These are phyloP conservation scores for Bujurquina vittata DNA, from an alignment of 2,113 vertebrate species.

Conservation along the genomic window DNA sequence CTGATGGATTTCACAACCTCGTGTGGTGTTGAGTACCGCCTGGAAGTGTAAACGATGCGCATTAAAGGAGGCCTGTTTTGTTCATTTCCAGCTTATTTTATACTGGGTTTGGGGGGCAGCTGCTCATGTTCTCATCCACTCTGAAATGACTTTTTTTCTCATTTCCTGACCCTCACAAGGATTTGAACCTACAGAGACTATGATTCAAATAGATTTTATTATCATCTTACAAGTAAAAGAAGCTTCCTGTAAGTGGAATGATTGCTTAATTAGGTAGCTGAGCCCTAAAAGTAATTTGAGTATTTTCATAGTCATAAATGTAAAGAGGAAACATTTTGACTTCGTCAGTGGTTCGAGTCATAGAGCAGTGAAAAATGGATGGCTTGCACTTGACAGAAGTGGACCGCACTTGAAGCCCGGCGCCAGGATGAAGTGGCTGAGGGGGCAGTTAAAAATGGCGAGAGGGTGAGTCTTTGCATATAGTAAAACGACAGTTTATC, in stretches of 20 bases:
- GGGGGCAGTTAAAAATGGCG: neutral
- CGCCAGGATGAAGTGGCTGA: neutral
- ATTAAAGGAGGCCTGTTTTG: neutral
- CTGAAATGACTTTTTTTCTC: too few species aligned
- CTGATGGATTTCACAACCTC: neutral
- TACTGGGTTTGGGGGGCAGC: neutral
- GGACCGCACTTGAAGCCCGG: neutral
- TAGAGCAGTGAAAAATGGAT: neutral
- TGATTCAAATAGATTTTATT: neutral
- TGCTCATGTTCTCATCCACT: too few species aligned
- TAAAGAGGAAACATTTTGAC: neutral
- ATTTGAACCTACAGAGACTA: neutral
- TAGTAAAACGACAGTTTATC: neutral
- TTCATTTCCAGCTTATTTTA: neutral
- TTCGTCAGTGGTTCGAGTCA: neutral
- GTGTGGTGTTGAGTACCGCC: neutral
- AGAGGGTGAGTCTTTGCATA: neutral
- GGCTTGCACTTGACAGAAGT: neutral
- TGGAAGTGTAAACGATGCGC: neutral
- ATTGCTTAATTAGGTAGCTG: neutral
- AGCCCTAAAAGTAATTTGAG: neutral
- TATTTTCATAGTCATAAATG: neutral
- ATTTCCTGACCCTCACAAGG: too few species aligned
- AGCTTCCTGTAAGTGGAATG: neutral
- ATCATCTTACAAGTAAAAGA: neutral